phyloP scores from a whole-genome alignment of 2,888 invertebrate species.

The Holacanthella duospinosa region DNA sequence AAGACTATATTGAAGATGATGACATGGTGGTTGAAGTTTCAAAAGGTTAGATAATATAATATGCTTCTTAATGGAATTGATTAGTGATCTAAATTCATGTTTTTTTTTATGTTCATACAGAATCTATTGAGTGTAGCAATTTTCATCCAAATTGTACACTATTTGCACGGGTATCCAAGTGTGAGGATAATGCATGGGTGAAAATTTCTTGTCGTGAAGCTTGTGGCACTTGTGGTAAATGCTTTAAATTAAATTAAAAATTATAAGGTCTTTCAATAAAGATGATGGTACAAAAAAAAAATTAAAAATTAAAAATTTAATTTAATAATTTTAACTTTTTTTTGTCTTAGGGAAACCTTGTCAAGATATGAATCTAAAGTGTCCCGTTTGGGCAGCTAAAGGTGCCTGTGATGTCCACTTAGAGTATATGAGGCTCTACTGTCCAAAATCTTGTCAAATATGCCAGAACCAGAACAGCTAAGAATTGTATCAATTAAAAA shows the following conservation, averaged over 20 bases:
- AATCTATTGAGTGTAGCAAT: slow-evolving; percentile 15
- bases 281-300: too few relatives aligned
- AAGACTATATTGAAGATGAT: not conserved
- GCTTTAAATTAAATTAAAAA: too few relatives aligned
- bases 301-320: not conserved
- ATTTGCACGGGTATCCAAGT: slow-evolving; percentile 10
- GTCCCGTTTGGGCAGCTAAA: not conserved
- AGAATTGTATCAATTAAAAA: not conserved
- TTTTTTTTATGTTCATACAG: too few relatives aligned
- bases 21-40: not conserved
- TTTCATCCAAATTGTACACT: slow-evolving; percentile 12
- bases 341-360: not conserved
- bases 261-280: too few relatives aligned
- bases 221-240: slow-evolving; percentile 19
- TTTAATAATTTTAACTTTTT: not conserved
- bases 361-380: not conserved
- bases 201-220: slow-evolving; percentile 17
- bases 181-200: slow-evolving; percentile 16
- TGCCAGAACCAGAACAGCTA: not conserved
- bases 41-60: too few relatives aligned
- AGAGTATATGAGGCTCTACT: slow-evolving; percentile 7
- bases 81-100: too few relatives aligned
- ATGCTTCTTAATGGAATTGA: too few relatives aligned
- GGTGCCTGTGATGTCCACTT: slow-evolving; percentile 3
- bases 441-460: not conserved